Evolutionary conservation across 1,140 invertebrate genomes (phyloP).

Genomic region (Hydropsyche tenuis): DNA sequence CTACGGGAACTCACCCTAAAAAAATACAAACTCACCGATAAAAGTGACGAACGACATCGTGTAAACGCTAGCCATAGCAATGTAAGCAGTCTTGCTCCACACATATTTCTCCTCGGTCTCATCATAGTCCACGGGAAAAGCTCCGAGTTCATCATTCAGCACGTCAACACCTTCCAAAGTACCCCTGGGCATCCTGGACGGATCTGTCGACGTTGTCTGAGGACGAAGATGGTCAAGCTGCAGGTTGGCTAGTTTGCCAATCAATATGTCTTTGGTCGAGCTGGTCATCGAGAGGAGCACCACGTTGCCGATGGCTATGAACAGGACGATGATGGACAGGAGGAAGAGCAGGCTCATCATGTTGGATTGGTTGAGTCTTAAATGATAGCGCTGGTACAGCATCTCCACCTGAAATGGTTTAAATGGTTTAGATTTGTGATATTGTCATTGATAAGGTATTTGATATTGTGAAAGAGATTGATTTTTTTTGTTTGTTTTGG

Average conservation of each 20-base stretch:
- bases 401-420: slow-evolving; percentile 79
- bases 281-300: slow-evolving; percentile 56
- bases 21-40: neutral
- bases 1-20: too few relatives aligned
- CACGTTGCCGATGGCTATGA: slow-evolving; percentile 65
- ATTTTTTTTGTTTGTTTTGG: neutral
- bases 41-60: neutral
- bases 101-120: neutral
- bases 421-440: too few relatives aligned
- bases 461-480: too few relatives aligned
- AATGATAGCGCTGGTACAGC: slow-evolving; percentile 90
- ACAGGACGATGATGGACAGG: slow-evolving; percentile 71
- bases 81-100: neutral
- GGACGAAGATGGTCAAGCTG: too few relatives aligned
- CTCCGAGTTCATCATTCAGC: too few relatives aligned
- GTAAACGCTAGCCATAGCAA: neutral
- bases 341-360: slow-evolving; percentile 83
- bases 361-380: slow-evolving; percentile 91
- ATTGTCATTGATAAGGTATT: neutral
- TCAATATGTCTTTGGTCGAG: too few relatives aligned
- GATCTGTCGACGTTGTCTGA: too few relatives aligned
- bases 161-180: too few relatives aligned
- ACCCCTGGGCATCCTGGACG: too few relatives aligned
- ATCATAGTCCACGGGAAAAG: too few relatives aligned
- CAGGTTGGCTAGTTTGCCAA: too few relatives aligned